Percentiles rank a stretch among this genome's conserved stretches.
Evolutionary conservation across 2,797 vertebrate genomes (phyloP).

Genomic region (Poliocrania exsul): DNA sequence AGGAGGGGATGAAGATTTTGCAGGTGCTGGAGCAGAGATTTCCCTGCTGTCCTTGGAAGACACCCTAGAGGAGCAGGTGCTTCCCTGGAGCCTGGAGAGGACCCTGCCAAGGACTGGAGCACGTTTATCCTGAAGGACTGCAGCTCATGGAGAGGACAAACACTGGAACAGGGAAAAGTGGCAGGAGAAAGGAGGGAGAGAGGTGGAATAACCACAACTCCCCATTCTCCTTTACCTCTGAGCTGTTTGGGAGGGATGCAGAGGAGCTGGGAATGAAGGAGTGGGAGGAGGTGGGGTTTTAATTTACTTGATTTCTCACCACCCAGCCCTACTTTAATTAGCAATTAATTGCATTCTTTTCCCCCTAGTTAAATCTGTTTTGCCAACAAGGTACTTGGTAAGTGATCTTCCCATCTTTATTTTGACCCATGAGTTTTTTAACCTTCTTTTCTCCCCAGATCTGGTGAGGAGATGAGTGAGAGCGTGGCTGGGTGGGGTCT

Average conservation of each 20-base stretch:
- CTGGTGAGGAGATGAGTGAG: background rate
- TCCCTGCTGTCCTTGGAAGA: background rate
- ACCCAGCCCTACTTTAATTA: background rate
- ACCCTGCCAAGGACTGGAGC: too few relatives aligned
- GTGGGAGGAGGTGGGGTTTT: background rate
- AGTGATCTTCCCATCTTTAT: background rate
- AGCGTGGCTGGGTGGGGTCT: background rate
- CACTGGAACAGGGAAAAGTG: background rate
- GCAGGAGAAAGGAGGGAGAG: background rate
- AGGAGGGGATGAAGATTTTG: background rate
- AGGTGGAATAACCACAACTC: background rate
- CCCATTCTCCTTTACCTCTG: too few relatives aligned
- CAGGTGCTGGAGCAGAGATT: background rate
- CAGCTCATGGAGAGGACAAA: background rate
- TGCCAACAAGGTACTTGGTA: background rate
- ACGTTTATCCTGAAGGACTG: background rate
- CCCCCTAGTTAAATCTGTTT: background rate
- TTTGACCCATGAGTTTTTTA: background rate
- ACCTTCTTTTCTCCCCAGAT: background rate
- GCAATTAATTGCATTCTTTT: background rate
- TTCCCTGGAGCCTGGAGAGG: background rate
- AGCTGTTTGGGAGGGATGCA: background rate
- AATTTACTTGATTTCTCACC: background rate
- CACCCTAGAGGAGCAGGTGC: background rate
- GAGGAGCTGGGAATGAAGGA: background rate